A percentile compares a stretch with the other conserved stretches of the same genome.
Conservation (phyloP, 2,888 invertebrate genomes). For the Sphaerophoria taeniata region DNA sequence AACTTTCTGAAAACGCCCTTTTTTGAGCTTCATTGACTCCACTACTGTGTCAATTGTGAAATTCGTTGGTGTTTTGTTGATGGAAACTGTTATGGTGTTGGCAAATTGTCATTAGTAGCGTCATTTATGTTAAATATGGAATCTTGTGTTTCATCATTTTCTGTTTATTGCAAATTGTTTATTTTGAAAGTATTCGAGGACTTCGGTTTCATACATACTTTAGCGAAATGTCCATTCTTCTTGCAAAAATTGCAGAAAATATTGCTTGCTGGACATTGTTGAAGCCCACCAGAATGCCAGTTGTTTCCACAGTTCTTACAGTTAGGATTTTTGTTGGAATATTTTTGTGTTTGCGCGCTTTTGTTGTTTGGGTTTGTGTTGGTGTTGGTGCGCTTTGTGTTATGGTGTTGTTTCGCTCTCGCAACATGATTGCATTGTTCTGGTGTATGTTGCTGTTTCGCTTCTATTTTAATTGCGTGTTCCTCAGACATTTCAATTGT, state of each 20-base stretch:
- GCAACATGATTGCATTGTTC: not conserved
- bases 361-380: not conserved
- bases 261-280: too few species aligned
- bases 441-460: too few species aligned
- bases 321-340: not conserved
- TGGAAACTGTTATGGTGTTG: not conserved
- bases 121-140: constrained; percentile 5
- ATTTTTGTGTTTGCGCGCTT: not conserved
- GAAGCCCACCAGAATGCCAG: too few species aligned
- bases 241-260: too few species aligned
- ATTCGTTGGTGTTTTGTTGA: not conserved
- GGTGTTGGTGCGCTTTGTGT: not conserved
- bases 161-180: not conserved
- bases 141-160: not conserved
- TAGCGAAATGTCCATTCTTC: too few species aligned
- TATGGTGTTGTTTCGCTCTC: constrained; percentile 34
- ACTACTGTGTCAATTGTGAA: constrained; percentile 23
- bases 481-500: too few species aligned
- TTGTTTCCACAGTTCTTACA: not conserved
- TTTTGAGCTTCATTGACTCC: too few species aligned
- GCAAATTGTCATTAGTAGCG: constrained; percentile 8
- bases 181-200: not conserved
- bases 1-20: too few species aligned
- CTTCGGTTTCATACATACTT: not conserved
- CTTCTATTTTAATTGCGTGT: too few species aligned